Percentiles rank a stretch among this genome's conserved stretches.
Conservation (phyloP, 2,888 invertebrate species). For the Polylopha cassiicola region DNA sequence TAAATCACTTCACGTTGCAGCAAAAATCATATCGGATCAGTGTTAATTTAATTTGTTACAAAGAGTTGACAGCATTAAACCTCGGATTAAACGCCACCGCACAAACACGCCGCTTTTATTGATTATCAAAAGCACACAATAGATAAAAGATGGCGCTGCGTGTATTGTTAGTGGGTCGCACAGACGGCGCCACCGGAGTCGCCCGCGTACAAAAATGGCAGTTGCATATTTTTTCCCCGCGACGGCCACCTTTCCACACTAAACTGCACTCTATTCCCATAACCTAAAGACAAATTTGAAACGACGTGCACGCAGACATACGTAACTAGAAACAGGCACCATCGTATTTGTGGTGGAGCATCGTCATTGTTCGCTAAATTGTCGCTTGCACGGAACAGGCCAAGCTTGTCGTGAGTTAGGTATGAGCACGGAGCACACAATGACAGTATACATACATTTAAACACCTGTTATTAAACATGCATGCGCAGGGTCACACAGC, state of each 20-base stretch:
- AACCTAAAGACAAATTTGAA: constrained; percentile 36
- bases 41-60: constrained; percentile 14
- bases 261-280: constrained; percentile 36
- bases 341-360: constrained; percentile 70
- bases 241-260: constrained; percentile 31
- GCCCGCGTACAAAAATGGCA: constrained; percentile 73
- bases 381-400: constrained; percentile 75
- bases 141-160: constrained; percentile 72
- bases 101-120: constrained; percentile 51
- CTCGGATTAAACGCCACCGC: constrained; percentile 15
- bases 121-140: constrained; percentile 69
- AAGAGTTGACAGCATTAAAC: constrained; percentile 6
- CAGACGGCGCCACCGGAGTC: constrained; percentile 75
- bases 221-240: constrained; percentile 71
- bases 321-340: constrained; percentile 60
- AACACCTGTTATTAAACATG: constrained; percentile 76
- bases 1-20: background rate
- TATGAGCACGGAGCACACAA: constrained; percentile 63
- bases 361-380: constrained; percentile 77
- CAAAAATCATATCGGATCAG: constrained; percentile 2
- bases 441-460: constrained; percentile 71
- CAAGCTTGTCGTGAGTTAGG: constrained; percentile 72
- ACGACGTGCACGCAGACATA: constrained; percentile 46
- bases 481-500: constrained; percentile 64
- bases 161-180: constrained; percentile 66